Evolutionary conservation across 2,113 vertebrate genomes (phyloP).

Genomic region (Petrocephalus microphthalmus): DNA sequence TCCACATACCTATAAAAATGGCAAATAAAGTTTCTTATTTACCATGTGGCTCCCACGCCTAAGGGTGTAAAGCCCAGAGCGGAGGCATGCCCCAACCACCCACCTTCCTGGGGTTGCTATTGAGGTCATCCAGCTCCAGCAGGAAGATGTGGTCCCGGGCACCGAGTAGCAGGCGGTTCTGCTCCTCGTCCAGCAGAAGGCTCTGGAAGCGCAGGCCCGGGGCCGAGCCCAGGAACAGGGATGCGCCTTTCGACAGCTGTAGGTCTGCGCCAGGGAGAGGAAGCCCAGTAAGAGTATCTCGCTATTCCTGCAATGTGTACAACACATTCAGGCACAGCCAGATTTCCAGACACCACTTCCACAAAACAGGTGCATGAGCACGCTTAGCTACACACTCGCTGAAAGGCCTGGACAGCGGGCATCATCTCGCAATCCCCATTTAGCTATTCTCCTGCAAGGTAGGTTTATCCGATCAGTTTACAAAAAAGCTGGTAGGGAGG

Average conservation of each 20-base stretch:
- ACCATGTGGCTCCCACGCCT: neutral
- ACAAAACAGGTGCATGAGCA: neutral
- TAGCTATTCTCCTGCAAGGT: neutral
- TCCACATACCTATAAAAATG: neutral
- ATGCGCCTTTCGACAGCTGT: conserved; percentile 79
- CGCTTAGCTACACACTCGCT: neutral
- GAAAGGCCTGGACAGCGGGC: neutral
- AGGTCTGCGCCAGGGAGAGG: conserved; percentile 64
- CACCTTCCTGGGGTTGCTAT: conserved; percentile 81
- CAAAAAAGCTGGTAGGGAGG: neutral
- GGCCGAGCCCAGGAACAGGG: conserved; percentile 74
- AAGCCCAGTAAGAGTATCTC: conserved; percentile 43
- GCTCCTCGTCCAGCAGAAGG: conserved; percentile 88
- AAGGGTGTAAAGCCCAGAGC: neutral
- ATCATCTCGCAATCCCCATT: neutral
- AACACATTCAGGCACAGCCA: neutral
- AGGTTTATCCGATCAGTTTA: neutral
- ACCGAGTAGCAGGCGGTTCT: conserved; percentile 76
- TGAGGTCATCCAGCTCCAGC: conserved; percentile 78
- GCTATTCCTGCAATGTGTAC: neutral
- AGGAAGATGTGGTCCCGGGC: conserved; percentile 86
- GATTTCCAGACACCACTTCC: neutral
- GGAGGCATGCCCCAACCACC: neutral
- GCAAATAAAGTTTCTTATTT: neutral
- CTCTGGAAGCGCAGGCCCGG: conserved; percentile 85